Conservation (phyloP, 1,140 invertebrate genomes). For the Polypedilum pembai region DNA sequence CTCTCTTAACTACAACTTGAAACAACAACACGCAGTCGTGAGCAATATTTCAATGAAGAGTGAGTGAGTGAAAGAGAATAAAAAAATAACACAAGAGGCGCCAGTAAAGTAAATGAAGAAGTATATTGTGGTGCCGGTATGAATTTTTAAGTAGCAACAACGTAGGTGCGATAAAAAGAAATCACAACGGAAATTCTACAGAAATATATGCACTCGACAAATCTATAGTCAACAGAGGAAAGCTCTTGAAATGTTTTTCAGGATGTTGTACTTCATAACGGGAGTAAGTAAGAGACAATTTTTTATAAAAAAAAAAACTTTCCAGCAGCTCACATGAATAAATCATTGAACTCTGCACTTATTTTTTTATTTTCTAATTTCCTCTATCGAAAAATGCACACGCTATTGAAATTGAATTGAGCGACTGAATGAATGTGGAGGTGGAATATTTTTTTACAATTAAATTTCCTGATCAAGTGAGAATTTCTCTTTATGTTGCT, state of each 20-base stretch:
- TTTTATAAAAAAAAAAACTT: no score
- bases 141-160: conserved; percentile 3
- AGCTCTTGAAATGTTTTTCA: conserved; percentile 17
- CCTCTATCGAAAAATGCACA: no score
- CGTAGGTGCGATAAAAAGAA: conserved; percentile 17
- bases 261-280: not conserved
- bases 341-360: no score
- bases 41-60: conserved; percentile 7
- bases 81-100: conserved; percentile 12
- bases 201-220: not conserved
- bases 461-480: no score
- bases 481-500: no score
- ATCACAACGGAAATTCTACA: not conserved
- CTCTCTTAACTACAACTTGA: not conserved
- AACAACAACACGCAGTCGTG: conserved; percentile 2
- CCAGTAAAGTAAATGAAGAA: conserved; percentile 4
- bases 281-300: no score
- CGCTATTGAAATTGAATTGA: no score
- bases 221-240: not conserved
- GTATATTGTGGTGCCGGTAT: not conserved
- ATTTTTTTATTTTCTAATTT: no score
- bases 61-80: no score
- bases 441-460: no score
- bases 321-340: no score
- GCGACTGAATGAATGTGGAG: no score